Conservation (phyloP, 2,888 invertebrate genomes). For the Harpalus rubripes region DNA sequence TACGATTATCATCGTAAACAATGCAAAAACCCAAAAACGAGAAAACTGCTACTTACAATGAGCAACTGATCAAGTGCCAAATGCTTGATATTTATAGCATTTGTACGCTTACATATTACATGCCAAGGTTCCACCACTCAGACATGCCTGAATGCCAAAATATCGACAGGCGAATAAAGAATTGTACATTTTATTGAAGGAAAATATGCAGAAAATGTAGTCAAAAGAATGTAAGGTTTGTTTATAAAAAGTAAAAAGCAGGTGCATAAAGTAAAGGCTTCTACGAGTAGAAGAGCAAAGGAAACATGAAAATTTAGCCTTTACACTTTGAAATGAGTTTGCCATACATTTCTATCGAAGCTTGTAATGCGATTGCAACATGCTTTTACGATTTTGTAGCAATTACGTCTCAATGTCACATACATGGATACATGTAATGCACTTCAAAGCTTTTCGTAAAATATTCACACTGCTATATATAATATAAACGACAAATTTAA, state of each 20-base stretch:
- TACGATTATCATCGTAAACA: too few species aligned
- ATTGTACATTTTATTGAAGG: background rate
- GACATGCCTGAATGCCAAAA: too few species aligned
- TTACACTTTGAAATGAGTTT: background rate
- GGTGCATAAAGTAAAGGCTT: background rate
- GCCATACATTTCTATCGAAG: background rate
- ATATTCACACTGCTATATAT: background rate
- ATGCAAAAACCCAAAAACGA: too few species aligned
- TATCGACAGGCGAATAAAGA: too few species aligned
- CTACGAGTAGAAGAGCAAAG: background rate
- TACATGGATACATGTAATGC: background rate
- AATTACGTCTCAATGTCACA: background rate
- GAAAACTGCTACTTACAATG: too few species aligned
- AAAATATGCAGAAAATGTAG: background rate
- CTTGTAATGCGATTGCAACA: background rate
- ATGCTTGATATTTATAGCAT: too few species aligned
- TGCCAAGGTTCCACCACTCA: too few species aligned
- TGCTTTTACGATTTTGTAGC: background rate
- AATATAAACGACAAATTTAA: background rate
- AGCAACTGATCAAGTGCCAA: too few species aligned
- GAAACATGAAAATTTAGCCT: slow-evolving; percentile 6
- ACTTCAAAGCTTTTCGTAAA: background rate
- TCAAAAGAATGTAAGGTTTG: background rate
- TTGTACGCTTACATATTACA: too few species aligned
- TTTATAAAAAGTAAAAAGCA: background rate